These are phyloP conservation scores for Anoplopoma fimbria DNA, from an alignment of 2,113 vertebrate species.

Conservation along the genomic window DNA sequence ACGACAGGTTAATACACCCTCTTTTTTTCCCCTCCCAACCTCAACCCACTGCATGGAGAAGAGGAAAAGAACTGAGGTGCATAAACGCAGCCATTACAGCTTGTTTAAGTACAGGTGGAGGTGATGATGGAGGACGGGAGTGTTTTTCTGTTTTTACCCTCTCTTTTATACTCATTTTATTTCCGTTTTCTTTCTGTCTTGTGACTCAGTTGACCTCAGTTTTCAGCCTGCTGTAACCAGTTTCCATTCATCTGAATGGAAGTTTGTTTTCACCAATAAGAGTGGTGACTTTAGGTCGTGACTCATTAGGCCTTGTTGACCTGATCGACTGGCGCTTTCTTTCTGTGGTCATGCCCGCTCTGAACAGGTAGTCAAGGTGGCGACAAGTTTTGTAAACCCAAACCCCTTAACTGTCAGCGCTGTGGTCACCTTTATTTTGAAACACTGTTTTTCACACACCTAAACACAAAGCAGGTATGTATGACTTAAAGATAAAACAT, in stretches of 20 bases:
- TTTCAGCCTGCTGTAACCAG: not conserved
- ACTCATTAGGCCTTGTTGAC: slow-evolving; percentile 47
- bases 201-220: slow-evolving; percentile 30
- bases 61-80: slow-evolving; percentile 33
- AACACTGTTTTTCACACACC: not conserved
- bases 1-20: slow-evolving; percentile 80
- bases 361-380: not conserved
- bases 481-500: not conserved
- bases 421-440: not conserved
- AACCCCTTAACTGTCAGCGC: not conserved
- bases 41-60: slow-evolving; percentile 11
- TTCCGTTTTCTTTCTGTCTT: not conserved
- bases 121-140: slow-evolving; percentile 20
- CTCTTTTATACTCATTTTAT: not conserved
- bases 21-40: not conserved
- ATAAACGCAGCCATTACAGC: slow-evolving; percentile 70
- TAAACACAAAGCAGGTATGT: not conserved
- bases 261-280: not conserved
- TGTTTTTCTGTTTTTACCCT: not conserved
- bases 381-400: not conserved
- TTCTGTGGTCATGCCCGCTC: slow-evolving; percentile 38
- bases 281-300: not conserved
- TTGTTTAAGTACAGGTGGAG: slow-evolving; percentile 11
- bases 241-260: slow-evolving; percentile 2
- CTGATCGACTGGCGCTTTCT: slow-evolving; percentile 13